Evolutionary conservation across 2,797 vertebrate genomes (phyloP).

Genomic region (Champsocephalus gunnari): DNA sequence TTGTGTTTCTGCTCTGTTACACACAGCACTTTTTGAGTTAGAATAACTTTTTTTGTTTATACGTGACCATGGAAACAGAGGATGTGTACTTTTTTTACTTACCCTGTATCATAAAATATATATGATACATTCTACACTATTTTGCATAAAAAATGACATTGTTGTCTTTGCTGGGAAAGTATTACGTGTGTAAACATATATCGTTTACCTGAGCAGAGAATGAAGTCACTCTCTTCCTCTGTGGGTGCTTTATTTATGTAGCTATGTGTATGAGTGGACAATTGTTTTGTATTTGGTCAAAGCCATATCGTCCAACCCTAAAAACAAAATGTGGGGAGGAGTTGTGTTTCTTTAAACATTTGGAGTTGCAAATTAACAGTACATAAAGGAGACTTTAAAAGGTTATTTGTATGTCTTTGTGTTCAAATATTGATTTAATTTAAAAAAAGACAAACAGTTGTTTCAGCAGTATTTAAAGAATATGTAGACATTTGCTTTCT

Average conservation of each 20-base stretch:
- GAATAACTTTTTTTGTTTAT: not conserved
- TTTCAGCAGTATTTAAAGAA: not conserved
- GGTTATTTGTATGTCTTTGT: not conserved
- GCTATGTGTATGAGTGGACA: too few species aligned
- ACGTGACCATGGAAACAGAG: not conserved
- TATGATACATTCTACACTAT: not conserved
- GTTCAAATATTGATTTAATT: not conserved
- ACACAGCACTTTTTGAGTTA: constrained; percentile 27
- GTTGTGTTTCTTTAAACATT: not conserved
- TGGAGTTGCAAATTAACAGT: not conserved
- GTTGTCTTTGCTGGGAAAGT: not conserved
- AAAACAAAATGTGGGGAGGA: not conserved
- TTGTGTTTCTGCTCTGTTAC: constrained; percentile 49
- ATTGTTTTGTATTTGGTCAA: too few species aligned
- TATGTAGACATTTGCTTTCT: not conserved
- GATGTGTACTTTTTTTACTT: not conserved
- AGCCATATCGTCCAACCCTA: not conserved
- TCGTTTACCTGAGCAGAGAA: too few species aligned
- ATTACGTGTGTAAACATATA: not conserved
- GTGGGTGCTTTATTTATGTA: too few species aligned
- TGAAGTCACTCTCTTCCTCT: too few species aligned
- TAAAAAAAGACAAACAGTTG: not conserved
- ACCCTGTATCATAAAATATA: not conserved
- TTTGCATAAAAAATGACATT: too few species aligned
- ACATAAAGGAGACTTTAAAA: not conserved